These are phyloP conservation scores for Acrossocheilus fasciatus DNA, from an alignment of 2,797 vertebrate species.

Conservation along the genomic window DNA sequence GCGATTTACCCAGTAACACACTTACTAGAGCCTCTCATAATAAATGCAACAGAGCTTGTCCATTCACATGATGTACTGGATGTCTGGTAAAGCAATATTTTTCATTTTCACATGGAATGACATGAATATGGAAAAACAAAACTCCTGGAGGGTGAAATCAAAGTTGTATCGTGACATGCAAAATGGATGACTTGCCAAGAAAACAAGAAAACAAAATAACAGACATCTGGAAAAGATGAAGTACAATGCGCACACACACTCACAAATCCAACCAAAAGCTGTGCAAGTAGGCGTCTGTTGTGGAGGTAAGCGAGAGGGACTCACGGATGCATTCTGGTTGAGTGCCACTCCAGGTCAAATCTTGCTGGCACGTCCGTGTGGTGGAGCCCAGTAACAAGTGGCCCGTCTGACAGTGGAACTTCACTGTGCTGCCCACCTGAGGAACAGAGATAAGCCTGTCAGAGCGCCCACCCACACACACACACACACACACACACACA, in stretches of 20 bases:
- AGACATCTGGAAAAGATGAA: not conserved
- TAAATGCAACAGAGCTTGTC: conserved; percentile 15
- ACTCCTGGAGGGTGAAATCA: conserved; percentile 29
- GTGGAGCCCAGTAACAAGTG: conserved; percentile 95
- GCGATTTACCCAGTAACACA: not conserved
- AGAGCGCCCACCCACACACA: not conserved
- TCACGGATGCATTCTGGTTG: conserved; percentile 93
- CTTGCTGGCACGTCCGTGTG: conserved; percentile 88
- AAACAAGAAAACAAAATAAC: conserved; percentile 5
- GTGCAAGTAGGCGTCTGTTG: not conserved
- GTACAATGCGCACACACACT: not conserved
- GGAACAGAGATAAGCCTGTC: conserved; percentile 21
- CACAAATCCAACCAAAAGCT: not conserved
- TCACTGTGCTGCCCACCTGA: conserved; percentile 90
- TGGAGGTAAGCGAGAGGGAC: conserved; percentile 60
- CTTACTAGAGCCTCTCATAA: not conserved
- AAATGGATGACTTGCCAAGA: conserved; percentile 22
- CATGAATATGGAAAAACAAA: conserved; percentile 1
- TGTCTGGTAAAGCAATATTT: not conserved
- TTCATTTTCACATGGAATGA: conserved; percentile 24
- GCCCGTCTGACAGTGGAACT: conserved; percentile 94
- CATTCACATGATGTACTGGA: not conserved
- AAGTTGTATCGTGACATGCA: not conserved
- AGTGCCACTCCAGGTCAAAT: conserved; percentile 93
- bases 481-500: not conserved